Evolutionary conservation across 2,888 invertebrate genomes (phyloP).

Genomic region (Proisotoma minuta): DNA sequence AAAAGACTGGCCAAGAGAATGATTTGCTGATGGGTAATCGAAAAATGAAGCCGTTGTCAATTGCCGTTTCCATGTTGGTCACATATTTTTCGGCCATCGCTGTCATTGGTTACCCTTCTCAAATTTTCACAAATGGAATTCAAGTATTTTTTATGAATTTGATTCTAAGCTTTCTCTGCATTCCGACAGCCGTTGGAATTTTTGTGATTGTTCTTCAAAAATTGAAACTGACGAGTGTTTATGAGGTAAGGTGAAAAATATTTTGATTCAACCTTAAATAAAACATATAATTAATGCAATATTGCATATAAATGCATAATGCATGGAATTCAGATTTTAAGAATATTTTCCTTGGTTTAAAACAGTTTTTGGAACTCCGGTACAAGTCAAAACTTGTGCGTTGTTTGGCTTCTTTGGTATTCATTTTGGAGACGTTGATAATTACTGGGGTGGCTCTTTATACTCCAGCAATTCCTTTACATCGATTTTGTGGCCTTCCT

Average conservation of each 20-base stretch:
- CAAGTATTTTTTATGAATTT: not conserved
- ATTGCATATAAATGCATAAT: too few species aligned
- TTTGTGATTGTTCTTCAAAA: not conserved
- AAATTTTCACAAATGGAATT: not conserved
- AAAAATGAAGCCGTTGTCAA: not conserved
- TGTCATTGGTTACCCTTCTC: not conserved
- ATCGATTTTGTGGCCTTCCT: slow-evolving; percentile 49
- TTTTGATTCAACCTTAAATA: not conserved
- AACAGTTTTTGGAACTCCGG: not conserved
- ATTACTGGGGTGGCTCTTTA: not conserved
- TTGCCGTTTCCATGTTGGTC: not conserved
- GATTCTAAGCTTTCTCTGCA: not conserved
- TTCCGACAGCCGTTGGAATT: not conserved
- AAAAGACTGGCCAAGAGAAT: not conserved
- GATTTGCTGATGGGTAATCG: not conserved
- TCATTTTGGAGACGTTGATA: not conserved
- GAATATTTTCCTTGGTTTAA: too few species aligned
- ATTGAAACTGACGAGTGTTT: not conserved
- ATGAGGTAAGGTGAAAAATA: not conserved
- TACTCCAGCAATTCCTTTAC: not conserved
- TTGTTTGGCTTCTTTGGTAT: not conserved
- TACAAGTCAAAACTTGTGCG: not conserved
- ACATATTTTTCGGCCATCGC: not conserved
- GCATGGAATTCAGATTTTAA: too few species aligned
- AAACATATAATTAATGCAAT: not conserved